A percentile compares a stretch with the other conserved stretches of the same genome.
phyloP scores from a whole-genome alignment of 2,888 invertebrate genomes.

The Conops quadrifasciatus region DNA sequence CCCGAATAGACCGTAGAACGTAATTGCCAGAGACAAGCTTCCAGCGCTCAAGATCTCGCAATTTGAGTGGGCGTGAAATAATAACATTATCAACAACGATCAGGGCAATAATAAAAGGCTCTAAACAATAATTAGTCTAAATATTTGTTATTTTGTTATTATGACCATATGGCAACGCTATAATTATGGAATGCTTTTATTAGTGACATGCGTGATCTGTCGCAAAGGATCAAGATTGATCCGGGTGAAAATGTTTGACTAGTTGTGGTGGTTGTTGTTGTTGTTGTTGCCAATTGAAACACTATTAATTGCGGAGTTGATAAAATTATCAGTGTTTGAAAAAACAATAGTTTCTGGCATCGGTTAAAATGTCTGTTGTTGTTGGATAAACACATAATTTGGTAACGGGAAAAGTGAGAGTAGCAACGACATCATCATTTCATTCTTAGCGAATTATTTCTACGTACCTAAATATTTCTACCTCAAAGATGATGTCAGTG shows the following conservation, averaged over 20 bases:
- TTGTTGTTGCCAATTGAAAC: not conserved
- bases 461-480: too few species aligned
- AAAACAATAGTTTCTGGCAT: too few species aligned
- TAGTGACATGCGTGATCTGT: not conserved
- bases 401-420: too few species aligned
- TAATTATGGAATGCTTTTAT: not conserved
- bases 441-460: too few species aligned
- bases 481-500: too few species aligned
- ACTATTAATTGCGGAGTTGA: not conserved
- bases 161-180: not conserved
- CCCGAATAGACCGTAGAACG: not conserved
- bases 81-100: constrained; percentile 20
- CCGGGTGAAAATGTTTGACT: too few species aligned
- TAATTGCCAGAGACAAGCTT: constrained; percentile 15
- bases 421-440: too few species aligned
- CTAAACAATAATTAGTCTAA: not conserved
- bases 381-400: too few species aligned
- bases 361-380: too few species aligned
- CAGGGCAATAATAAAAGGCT: constrained; percentile 3
- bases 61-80: constrained; percentile 24
- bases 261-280: not conserved
- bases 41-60: not conserved
- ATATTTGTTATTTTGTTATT: not conserved
- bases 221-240: too few species aligned
- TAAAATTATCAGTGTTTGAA: too few species aligned